Percentiles rank a stretch among this genome's conserved stretches.
Conservation (phyloP, 2,113 vertebrate species). For the Perccottus glenii region DNA sequence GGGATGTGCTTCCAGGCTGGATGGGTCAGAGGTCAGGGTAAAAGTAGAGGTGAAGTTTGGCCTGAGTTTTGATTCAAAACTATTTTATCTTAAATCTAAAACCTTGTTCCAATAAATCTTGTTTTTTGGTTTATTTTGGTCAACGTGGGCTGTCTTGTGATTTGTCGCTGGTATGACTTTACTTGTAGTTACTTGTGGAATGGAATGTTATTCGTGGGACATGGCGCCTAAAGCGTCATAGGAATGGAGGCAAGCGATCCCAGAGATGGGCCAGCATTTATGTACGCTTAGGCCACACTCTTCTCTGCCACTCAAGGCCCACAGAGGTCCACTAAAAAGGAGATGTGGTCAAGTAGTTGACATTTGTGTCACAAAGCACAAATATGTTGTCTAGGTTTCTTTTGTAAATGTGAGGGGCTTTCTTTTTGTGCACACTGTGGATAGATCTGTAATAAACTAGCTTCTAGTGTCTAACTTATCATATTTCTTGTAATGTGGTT, state of each 20-base stretch:
- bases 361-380: too few species aligned
- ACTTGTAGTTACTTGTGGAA: constrained; percentile 74
- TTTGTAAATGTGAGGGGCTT: too few species aligned
- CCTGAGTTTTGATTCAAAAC: constrained; percentile 17
- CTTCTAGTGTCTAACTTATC: too few species aligned
- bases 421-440: too few species aligned
- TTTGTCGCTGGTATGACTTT: constrained; percentile 47
- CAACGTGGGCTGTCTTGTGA: constrained; percentile 53
- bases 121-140: constrained; percentile 58
- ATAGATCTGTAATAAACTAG: too few species aligned
- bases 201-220: constrained; percentile 65
- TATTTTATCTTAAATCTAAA: background rate
- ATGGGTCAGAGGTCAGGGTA: background rate
- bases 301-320: background rate
- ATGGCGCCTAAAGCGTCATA: constrained; percentile 61
- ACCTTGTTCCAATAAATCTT: constrained; percentile 12
- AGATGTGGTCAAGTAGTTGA: background rate
- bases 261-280: constrained; percentile 57
- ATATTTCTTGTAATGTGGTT: too few species aligned
- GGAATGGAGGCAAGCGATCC: constrained; percentile 65
- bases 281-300: constrained; percentile 13
- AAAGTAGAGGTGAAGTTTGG: background rate
- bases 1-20: too few species aligned
- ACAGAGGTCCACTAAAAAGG: background rate
- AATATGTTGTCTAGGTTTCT: too few species aligned